These are phyloP conservation scores for Drosophila subpulchrella DNA, from an alignment of 1,140 invertebrate genomes.

Conservation along the genomic window DNA sequence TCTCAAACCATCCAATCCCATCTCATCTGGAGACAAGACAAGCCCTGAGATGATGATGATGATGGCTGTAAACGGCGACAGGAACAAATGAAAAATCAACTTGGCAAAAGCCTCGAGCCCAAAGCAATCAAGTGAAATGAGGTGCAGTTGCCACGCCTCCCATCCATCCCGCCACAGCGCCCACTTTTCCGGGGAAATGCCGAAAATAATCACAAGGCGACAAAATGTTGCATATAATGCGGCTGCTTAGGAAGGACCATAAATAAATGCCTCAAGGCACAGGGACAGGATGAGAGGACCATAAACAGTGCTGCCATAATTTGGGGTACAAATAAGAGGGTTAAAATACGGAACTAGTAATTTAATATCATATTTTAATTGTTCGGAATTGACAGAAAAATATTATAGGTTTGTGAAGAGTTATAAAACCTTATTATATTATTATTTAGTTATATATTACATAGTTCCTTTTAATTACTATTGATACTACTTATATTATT, in stretches of 20 bases:
- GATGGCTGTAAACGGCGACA: conserved; percentile 17
- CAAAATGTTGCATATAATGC: conserved; percentile 79
- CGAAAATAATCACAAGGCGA: conserved; percentile 79
- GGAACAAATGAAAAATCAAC: conserved; percentile 43
- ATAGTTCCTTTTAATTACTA: no score
- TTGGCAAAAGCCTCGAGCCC: conserved; percentile 35
- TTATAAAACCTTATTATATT: no score
- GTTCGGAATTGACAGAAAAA: no score
- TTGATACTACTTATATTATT: no score
- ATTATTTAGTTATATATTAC: no score
- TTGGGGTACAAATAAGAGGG: no score
- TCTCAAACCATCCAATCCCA: background rate
- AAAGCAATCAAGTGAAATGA: conserved; percentile 78
- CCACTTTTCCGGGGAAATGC: conserved; percentile 25
- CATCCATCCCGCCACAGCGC: background rate
- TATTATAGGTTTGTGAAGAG: background rate
- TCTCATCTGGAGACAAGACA: conserved; percentile 20
- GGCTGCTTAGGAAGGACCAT: conserved; percentile 55
- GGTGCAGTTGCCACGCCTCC: conserved; percentile 56
- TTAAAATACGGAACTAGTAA: no score
- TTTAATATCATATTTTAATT: background rate
- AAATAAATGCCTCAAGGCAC: conserved; percentile 43
- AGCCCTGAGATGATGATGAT: conserved; percentile 40
- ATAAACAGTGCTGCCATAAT: conserved; percentile 6
- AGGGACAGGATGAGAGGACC: conserved; percentile 6